Evolutionary conservation across 2,113 vertebrate genomes (phyloP).

Genomic region (Campylomormyrus numenius): DNA sequence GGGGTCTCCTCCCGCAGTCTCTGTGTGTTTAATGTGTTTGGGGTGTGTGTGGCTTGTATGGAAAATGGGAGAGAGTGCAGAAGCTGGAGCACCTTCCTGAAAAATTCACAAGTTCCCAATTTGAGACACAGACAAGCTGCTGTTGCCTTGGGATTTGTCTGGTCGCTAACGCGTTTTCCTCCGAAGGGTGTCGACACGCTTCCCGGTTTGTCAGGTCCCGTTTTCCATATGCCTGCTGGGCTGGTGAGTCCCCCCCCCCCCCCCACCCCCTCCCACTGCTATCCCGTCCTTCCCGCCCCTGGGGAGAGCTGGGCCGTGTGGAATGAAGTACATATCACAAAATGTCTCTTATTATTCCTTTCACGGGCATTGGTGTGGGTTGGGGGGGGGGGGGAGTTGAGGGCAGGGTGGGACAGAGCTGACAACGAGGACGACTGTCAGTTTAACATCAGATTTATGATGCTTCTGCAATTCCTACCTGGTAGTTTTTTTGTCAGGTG

Average conservation of each 20-base stretch:
- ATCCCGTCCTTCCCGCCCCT: not conserved
- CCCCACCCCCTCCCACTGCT: not conserved
- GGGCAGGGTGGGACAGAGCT: not conserved
- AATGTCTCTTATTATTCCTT: not conserved
- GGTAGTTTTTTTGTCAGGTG: not conserved
- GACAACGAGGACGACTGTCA: not conserved
- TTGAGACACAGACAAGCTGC: not conserved
- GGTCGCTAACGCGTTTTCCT: not conserved
- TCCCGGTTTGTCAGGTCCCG: not conserved
- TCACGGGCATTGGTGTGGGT: not conserved
- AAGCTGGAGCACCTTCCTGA: not conserved
- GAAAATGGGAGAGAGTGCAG: not conserved
- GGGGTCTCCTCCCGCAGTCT: not conserved
- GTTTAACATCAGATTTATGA: not conserved
- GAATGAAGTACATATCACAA: not conserved
- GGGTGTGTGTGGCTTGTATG: not conserved
- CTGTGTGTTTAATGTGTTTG: not conserved
- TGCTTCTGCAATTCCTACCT: not conserved
- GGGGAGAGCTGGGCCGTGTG: not conserved
- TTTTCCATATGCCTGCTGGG: not conserved
- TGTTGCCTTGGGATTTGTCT: not conserved
- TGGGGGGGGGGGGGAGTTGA: not conserved
- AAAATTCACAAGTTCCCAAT: not conserved
- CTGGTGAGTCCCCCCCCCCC: not conserved
- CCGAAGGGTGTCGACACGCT: not conserved